phyloP scores from a whole-genome alignment of 1,140 invertebrate species.

The Drosophila sp. region DNA sequence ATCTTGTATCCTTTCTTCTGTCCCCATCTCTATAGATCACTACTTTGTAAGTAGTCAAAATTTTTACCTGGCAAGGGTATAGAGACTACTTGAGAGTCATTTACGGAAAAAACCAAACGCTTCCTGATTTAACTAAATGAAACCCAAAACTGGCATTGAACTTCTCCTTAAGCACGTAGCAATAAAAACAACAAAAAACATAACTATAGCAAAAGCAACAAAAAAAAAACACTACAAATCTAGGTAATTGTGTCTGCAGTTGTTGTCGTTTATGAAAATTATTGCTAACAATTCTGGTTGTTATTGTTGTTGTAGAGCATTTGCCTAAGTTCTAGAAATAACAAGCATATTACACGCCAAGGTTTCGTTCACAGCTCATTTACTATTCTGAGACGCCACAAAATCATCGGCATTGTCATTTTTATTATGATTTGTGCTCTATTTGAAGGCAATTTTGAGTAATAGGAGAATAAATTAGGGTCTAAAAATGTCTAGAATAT shows the following conservation, averaged over 20 bases:
- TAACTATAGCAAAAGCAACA: constrained; percentile 30
- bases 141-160: constrained; percentile 56
- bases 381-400: constrained; percentile 61
- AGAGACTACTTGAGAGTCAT: background rate
- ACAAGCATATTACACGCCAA: constrained; percentile 40
- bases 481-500: constrained; percentile 8
- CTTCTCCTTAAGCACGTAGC: constrained; percentile 33
- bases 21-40: too few relatives aligned
- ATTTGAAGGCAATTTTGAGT: constrained; percentile 23
- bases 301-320: constrained; percentile 20
- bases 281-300: constrained; percentile 46
- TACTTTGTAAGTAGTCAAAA: too few relatives aligned
- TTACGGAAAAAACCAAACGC: constrained; percentile 24
- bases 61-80: too few relatives aligned
- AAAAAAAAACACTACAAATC: constrained; percentile 51
- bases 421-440: constrained; percentile 38
- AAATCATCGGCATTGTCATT: constrained; percentile 35
- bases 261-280: constrained; percentile 54
- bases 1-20: too few relatives aligned
- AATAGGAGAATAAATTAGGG: constrained; percentile 16
- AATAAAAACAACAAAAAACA: constrained; percentile 35
- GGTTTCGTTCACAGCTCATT: constrained; percentile 62
- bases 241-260: constrained; percentile 71
- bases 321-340: constrained; percentile 66
- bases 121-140: constrained; percentile 55